Base-by-base conservation (phyloP, 2,113 vertebrate genomes). In the Pagrus major region DNA sequence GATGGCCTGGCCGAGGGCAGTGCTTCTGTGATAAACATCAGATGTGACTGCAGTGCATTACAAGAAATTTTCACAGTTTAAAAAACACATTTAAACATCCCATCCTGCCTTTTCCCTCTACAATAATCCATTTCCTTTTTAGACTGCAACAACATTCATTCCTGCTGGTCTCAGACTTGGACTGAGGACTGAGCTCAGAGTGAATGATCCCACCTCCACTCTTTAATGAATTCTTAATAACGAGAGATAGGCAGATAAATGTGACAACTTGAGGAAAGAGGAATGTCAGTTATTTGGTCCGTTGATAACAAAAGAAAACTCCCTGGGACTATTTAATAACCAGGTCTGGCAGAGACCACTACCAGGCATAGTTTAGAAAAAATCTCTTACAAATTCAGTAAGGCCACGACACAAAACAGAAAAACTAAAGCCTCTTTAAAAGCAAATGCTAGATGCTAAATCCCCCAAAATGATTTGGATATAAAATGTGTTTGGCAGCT, bases 261-360 rank as follows among this genome's bases (percentile, higher is more conserved):
- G 78, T 73, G 76, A 88, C 70, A 72, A 75, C 64, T 77, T 68
- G 39, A 80, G 51, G 68, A 78, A 55, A 77, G 59, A 88, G 86
- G 91, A 93, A 92, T 92, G 91, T 85, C 64, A 89, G 88, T 89
- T 90, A 91, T 94, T 93, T 93, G 93, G 91, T 91, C 80, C 78
- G 80, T 67, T 80, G 80, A 87, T 80, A 86, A 84, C 41, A 80
- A 88, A 89, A 77, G 41, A 89, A 89, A 87, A 52, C 69, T 88
- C 82, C 83, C 69, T 64, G 69, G 60, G 67, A 84, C 33, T 58
- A 79, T 87, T 87, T 86, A 83, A 86, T 75, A 75, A 83, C 69
- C 4, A 56, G 11, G 66, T 71, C 75, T 89, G 86, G 78, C 71
- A 87, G 73, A 71, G 58, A 86, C 29, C 42, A 76, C 78, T 52